These are phyloP conservation scores for Sphaerophoria taeniata DNA, from an alignment of 2,888 invertebrate species.

Conservation along the genomic window DNA sequence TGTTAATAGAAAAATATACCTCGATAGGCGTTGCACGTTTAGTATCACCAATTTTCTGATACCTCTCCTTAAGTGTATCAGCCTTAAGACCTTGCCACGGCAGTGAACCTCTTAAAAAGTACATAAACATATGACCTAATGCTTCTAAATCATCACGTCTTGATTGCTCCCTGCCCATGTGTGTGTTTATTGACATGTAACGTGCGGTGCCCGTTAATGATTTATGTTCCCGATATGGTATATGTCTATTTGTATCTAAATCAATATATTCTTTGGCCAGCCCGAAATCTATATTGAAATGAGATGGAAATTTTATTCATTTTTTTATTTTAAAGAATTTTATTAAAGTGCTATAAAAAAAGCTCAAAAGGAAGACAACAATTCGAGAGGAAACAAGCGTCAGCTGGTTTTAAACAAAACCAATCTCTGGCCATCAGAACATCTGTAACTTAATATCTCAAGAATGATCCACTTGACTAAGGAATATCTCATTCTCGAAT, in stretches of 20 bases:
- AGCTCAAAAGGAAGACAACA: neutral
- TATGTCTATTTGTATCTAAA: slow-evolving; percentile 99
- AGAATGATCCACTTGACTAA: too few species aligned
- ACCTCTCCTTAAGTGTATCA: slow-evolving; percentile 99
- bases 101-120: slow-evolving; percentile 99
- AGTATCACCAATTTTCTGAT: slow-evolving; percentile 99
- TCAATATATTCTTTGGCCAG: slow-evolving; percentile 99
- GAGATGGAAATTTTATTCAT: slow-evolving; percentile 23
- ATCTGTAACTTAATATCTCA: too few species aligned
- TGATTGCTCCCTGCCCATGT: slow-evolving; percentile 99
- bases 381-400: too few species aligned
- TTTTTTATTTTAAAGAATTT: neutral
- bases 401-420: too few species aligned
- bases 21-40: slow-evolving; percentile 99
- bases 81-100: slow-evolving; percentile 99
- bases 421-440: too few species aligned
- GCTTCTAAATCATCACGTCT: slow-evolving; percentile 99
- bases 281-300: slow-evolving; percentile 94
- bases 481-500: too few species aligned
- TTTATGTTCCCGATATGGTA: slow-evolving; percentile 99
- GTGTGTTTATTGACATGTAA: slow-evolving; percentile 99
- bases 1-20: slow-evolving; percentile 82
- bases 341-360: neutral
- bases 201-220: slow-evolving; percentile 99
- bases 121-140: slow-evolving; percentile 99